phyloP scores from a whole-genome alignment of 2,797 vertebrate species.

The Tangara arthus region DNA sequence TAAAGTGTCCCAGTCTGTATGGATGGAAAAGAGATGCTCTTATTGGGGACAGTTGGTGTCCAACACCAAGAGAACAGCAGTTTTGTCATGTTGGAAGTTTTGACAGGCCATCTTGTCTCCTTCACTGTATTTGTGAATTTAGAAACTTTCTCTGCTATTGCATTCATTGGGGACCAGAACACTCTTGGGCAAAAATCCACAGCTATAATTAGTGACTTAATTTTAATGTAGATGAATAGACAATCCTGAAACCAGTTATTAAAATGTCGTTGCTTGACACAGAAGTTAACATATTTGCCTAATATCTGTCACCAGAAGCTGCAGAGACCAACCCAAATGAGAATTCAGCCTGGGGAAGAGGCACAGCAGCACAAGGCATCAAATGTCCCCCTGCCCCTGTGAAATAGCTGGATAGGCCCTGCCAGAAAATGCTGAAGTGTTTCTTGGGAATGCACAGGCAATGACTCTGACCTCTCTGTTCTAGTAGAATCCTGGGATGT shows the following conservation, averaged over 20 bases:
- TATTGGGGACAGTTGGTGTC: not conserved
- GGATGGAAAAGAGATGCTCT: not conserved
- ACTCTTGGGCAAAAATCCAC: constrained; percentile 45
- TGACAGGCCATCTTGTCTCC: not conserved
- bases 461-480: not conserved
- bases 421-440: not conserved
- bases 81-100: not conserved
- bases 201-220: constrained; percentile 60
- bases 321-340: constrained; percentile 1
- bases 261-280: constrained; percentile 54
- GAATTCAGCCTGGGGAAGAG: not conserved
- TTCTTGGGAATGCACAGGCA: not conserved
- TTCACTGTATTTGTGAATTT: not conserved
- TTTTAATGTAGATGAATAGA: constrained; percentile 62
- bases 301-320: constrained; percentile 31
- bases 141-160: not conserved
- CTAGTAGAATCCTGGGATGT: not conserved
- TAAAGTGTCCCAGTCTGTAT: not conserved
- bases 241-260: constrained; percentile 59
- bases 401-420: not conserved
- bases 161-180: not conserved
- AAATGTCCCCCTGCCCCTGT: not conserved
- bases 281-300: constrained; percentile 39
- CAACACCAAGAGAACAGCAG: not conserved
- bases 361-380: not conserved